Base-by-base conservation (phyloP, 2,113 vertebrate genomes). In the Oncorhynchus keta region DNA sequence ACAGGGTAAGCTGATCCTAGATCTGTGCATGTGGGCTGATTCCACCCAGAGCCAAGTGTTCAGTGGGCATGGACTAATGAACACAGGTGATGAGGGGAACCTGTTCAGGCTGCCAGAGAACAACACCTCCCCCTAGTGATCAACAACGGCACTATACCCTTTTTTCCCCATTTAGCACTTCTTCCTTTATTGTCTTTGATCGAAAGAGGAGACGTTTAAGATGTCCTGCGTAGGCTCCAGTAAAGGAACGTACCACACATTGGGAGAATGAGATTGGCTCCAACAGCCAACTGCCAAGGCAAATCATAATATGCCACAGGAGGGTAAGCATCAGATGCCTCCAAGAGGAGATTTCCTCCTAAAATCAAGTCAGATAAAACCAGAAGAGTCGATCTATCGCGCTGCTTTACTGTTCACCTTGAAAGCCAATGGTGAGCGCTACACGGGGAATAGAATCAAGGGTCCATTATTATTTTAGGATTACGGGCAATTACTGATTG, bases 281-380 rank as follows among this genome's bases (percentile, higher is more conserved):
- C 76, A 32, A 1, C 62, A 35, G 70, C 78, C 72, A 68, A 57
- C 73, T 83, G 84, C 76, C 87, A 85, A 64, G 75, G 71, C 22
- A 39, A 32, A 84, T 85, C 79, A 81, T 67, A 81, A 76, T 81
- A 72, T 71, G 66, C 76, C 77, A 78, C 67, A 79, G 77, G 79
- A 86, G 81, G 73, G 81, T 84, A 86, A 86, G 81, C 86, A 86
- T 70, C 75, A 83, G 84, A 73, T 69, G 59, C 67, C 73, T 84
- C 76, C 48, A 71, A 81, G 76, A 87, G 81, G 76, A 83, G 80
- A 87, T 87, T 86, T 84, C 83, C 74, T 83, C 81, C 74, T 75
- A 84, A 62, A 88, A 86, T 88, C 75, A 85, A 86, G 83, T 83
- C 76, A 77, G 67, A 81, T 83, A 79, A 49, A 79, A 86, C 84